Conservation (phyloP, 2,113 vertebrate genomes). For the Eulacestoma nigropectus region DNA sequence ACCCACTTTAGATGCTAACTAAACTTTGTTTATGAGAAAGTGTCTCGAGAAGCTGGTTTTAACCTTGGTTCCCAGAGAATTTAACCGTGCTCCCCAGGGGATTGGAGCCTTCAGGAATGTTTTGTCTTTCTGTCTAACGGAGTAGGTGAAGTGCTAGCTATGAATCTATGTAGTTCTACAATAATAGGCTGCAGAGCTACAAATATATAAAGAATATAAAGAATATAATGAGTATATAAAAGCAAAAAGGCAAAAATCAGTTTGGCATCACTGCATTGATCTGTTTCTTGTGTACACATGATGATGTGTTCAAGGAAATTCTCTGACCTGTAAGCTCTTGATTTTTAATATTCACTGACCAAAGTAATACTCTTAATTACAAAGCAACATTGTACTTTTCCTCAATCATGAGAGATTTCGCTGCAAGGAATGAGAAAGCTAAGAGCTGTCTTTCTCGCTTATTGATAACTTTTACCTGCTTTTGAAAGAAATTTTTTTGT, state of each 20-base stretch:
- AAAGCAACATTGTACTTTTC: background rate
- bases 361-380: background rate
- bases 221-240: too few relatives aligned
- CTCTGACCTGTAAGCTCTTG: background rate
- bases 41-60: background rate
- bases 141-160: background rate
- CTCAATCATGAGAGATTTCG: background rate
- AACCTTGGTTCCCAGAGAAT: background rate
- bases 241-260: background rate
- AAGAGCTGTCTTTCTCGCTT: background rate
- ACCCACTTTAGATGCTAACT: background rate
- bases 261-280: background rate
- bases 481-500: background rate
- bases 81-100: background rate
- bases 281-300: background rate
- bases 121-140: background rate
- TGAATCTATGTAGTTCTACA: fast-evolving
- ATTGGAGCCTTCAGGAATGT: background rate
- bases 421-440: background rate
- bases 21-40: background rate
- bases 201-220: background rate
- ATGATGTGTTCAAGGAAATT: background rate
- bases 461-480: background rate
- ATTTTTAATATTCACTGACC: background rate
- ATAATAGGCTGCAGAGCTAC: background rate